Conservation (phyloP, 1,140 invertebrate species). For the Spodoptera frugiperda region DNA sequence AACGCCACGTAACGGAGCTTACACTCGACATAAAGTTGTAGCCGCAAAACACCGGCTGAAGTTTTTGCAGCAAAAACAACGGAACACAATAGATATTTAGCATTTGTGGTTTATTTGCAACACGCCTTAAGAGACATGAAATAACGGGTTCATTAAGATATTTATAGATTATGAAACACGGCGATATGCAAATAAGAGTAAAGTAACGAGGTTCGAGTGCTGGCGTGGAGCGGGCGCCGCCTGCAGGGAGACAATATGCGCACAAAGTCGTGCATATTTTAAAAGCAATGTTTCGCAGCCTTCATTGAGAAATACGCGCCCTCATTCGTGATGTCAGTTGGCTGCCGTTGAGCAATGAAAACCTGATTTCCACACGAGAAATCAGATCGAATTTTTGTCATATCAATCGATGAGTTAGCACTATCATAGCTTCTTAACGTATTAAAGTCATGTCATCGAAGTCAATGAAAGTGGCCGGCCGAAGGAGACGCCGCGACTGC, state of each 20-base stretch:
- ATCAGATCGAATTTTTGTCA: conserved; percentile 76
- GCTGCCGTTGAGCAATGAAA: conserved; percentile 78
- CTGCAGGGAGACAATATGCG: conserved; percentile 63
- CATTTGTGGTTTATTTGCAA: conserved; percentile 32
- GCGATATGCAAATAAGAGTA: background rate
- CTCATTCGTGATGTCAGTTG: conserved; percentile 82
- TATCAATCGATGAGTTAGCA: conserved; percentile 41
- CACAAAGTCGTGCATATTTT: conserved; percentile 81
- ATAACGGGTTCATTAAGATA: conserved; percentile 18
- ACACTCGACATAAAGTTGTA: background rate
- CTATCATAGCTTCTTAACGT: background rate
- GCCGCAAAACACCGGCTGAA: background rate
- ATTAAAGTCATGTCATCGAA: background rate
- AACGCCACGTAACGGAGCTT: conserved; percentile 8
- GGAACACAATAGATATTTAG: conserved; percentile 17
- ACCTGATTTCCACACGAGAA: conserved; percentile 82
- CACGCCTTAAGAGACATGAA: background rate
- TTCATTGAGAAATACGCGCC: conserved; percentile 82
- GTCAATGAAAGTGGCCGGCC: conserved; percentile 11
- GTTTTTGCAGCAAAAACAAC: conserved; percentile 1
- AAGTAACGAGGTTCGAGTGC: background rate
- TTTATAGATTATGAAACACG: conserved; percentile 35
- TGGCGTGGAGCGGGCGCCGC: conserved; percentile 23
- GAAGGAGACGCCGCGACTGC: conserved; percentile 9
- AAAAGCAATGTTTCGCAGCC: conserved; percentile 81